Percentiles rank a stretch among this genome's conserved stretches.
These are phyloP conservation scores for Telmatherina bonti DNA, from an alignment of 2,797 vertebrate species.

Conservation along the genomic window DNA sequence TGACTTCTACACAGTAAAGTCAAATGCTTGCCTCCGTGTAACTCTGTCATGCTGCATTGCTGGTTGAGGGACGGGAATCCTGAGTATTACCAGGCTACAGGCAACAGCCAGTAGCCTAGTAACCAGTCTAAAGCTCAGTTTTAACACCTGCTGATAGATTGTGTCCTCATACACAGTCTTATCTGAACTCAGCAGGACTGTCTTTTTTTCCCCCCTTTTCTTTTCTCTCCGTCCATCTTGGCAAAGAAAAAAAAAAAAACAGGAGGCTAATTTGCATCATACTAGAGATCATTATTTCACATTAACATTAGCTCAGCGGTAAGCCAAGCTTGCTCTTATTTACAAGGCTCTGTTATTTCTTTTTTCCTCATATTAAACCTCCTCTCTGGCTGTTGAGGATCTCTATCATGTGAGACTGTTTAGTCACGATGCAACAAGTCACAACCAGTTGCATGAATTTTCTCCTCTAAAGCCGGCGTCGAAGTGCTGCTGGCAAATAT, in stretches of 20 bases:
- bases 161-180: slow-evolving; percentile 5
- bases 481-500: slow-evolving; percentile 1
- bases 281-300: background rate
- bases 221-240: slow-evolving; percentile 5
- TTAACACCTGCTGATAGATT: slow-evolving; percentile 35
- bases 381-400: background rate
- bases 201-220: too few species aligned
- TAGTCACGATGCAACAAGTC: slow-evolving; percentile 4
- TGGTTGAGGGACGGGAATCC: slow-evolving; percentile 9
- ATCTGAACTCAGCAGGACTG: slow-evolving; percentile 42
- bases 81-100: background rate
- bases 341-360: background rate
- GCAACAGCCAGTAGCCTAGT: slow-evolving; percentile 23
- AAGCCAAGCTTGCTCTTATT: background rate
- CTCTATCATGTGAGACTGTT: background rate
- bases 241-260: background rate
- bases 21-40: background rate
- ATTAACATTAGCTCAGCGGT: background rate
- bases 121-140: slow-evolving; percentile 23
- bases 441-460: background rate
- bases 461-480: background rate
- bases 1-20: background rate
- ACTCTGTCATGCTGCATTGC: background rate
- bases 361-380: too few species aligned
- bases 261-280: slow-evolving; percentile 7